Conservation (phyloP, 92 coral and sea anemone species). For the Paragorgia papillata region DNA sequence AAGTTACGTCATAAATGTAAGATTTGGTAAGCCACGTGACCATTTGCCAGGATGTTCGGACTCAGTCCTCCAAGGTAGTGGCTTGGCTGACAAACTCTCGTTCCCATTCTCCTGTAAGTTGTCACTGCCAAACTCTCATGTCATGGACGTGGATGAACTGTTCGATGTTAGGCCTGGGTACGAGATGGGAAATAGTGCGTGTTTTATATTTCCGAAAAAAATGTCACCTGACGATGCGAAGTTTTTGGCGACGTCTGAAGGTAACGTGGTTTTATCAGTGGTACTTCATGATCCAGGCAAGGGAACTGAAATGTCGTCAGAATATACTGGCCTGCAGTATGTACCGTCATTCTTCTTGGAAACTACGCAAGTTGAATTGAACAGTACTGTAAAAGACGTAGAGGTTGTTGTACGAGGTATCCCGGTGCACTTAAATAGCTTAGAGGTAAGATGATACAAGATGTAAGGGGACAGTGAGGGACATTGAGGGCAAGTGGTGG, state of each 20-base stretch:
- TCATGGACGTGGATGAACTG: constrained; percentile 56
- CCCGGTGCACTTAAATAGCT: constrained; percentile 61
- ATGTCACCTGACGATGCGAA: constrained; percentile 36
- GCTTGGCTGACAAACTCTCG: constrained; percentile 67
- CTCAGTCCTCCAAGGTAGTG: constrained; percentile 61
- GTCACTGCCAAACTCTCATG: constrained; percentile 43
- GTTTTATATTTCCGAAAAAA: constrained; percentile 71
- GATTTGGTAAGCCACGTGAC: constrained; percentile 1
- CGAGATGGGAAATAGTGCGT: constrained; percentile 67
- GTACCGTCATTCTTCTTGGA: constrained; percentile 81
- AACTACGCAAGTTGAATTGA: constrained; percentile 61
- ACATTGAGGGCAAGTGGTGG: too few relatives aligned
- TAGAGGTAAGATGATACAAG: constrained; percentile 51
- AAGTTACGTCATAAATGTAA: constrained; percentile 10
- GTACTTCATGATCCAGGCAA: constrained; percentile 75
- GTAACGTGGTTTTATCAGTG: constrained; percentile 66
- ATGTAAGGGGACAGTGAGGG: too few relatives aligned
- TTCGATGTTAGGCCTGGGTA: constrained; percentile 80
- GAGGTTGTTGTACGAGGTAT: constrained; percentile 68
- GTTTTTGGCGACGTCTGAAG: constrained; percentile 52
- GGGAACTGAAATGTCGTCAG: constrained; percentile 69
- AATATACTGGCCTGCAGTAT: constrained; percentile 61
- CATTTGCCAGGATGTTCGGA: constrained; percentile 55
- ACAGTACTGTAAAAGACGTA: constrained; percentile 56
- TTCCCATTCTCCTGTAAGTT: constrained; percentile 60